Evolutionary conservation across 2,888 invertebrate genomes (phyloP), one percentile per base, ranked within the genome.

Genomic region (Dusona sp.): DNA sequence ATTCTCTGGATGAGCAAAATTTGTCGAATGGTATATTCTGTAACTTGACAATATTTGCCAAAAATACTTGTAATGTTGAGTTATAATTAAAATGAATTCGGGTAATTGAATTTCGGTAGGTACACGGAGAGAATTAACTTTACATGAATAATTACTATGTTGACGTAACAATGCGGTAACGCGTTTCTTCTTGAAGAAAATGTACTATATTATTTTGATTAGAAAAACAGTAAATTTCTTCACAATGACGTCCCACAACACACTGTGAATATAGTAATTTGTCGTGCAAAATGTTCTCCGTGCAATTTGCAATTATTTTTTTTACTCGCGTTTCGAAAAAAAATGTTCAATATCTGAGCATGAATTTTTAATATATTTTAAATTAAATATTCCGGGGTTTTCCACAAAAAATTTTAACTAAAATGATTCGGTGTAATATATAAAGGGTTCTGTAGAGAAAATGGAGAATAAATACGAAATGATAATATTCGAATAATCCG

Each of bases 1-100:
- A 13, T 38, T 25, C 29, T 64, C 42, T 19, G 42, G 22, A 6
- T 33, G 64, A 78, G 25, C 65, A 83, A 65, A 78, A 83, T 70
- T 83, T 29, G 38, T 51, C 36, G 9, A 51, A 64, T 70, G 29
- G n/a, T 1, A 70, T 33, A 48, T 75, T 82, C 36, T 13, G 7
- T 42, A 33, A 42, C 29, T 48, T 25, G 33, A 65, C 16, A 81
- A 74, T 61, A 25, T 29, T 61, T 61, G 13, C 61, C 29, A 25
- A 16, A 16, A 29, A 29, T 16, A 61, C 29, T 29, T 11, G 22
- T 11, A 13, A 54, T 22, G 9, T 9, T 22, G 3, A 9, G 8
- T 54, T 22, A 22, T n/a, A n/a, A n/a, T n/a, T n/a, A n/a, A n/a
- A n/a, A n/a, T n/a, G 9, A 22, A 54, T 54, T 54, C 3, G 2